Percentiles rank a stretch among this genome's conserved stretches.
phyloP scores from a whole-genome alignment of 2,888 invertebrate genomes.

The Ariolimax columbianus region DNA sequence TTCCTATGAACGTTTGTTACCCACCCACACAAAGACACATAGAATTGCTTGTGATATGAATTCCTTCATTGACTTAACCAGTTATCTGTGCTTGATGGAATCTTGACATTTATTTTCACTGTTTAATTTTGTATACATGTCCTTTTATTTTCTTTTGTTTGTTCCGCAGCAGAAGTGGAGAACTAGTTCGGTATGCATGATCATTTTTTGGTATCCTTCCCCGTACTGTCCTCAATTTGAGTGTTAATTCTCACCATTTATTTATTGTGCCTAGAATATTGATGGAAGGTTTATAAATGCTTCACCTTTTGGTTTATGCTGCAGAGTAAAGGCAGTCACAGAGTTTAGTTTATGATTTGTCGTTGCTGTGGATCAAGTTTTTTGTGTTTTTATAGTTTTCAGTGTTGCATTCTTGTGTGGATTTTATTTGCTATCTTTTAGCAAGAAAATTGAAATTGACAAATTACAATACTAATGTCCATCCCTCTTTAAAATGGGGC shows the following conservation, averaged over 20 bases:
- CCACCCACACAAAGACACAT: too few species aligned
- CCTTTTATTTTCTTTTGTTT: slow-evolving; percentile 33
- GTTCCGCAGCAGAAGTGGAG: slow-evolving; percentile 52
- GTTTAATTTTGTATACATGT: slow-evolving; percentile 12
- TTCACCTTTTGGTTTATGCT: background rate
- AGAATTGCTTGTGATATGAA: background rate
- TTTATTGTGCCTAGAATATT: background rate
- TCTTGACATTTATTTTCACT: background rate
- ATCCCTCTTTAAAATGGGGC: background rate
- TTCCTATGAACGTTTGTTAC: too few species aligned
- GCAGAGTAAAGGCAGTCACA: background rate
- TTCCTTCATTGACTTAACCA: background rate
- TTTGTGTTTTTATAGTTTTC: background rate
- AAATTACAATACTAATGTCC: background rate
- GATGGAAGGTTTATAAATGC: background rate
- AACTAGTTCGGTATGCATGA: slow-evolving; percentile 51
- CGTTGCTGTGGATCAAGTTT: background rate
- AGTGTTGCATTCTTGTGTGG: too few species aligned
- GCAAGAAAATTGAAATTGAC: background rate
- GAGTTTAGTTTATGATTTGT: background rate
- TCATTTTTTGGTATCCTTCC: slow-evolving; percentile 22
- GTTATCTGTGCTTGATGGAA: background rate
- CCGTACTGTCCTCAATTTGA: background rate
- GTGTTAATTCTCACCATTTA: background rate
- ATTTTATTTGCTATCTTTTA: background rate